These are phyloP conservation scores for Chloromyia formosa DNA, from an alignment of 2,888 invertebrate species.

Conservation along the genomic window DNA sequence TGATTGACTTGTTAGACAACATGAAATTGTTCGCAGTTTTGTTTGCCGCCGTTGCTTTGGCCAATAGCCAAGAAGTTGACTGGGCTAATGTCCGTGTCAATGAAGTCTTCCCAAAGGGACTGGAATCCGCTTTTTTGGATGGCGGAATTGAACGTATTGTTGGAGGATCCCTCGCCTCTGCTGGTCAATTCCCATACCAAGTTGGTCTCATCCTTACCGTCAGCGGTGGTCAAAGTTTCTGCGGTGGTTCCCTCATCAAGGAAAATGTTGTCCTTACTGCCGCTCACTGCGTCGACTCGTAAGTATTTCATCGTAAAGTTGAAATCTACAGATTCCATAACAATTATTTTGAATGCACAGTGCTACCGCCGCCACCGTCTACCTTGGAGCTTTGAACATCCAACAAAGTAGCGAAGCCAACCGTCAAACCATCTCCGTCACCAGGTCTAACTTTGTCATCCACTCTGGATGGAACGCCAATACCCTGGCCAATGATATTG, in stretches of 20 bases:
- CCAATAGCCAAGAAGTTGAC: background rate
- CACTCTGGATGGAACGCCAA: constrained; percentile 22
- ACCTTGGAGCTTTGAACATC: constrained; percentile 27
- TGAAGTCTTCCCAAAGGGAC: constrained; percentile 17
- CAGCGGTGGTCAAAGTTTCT: background rate
- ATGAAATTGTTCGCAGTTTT: constrained; percentile 35
- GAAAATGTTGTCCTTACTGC: constrained; percentile 28
- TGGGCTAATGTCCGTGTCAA: constrained; percentile 5
- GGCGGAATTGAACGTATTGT: constrained; percentile 15
- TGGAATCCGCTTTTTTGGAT: background rate
- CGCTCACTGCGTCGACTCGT: constrained; percentile 40
- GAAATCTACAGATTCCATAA: too few species aligned
- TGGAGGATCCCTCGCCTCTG: constrained; percentile 21
- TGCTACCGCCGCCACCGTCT: background rate
- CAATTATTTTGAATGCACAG: background rate
- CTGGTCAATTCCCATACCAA: constrained; percentile 38
- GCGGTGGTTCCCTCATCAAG: constrained; percentile 37
- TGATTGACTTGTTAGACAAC: background rate
- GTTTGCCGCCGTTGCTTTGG: constrained; percentile 5
- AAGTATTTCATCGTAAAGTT: too few species aligned
- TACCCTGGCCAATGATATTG: constrained; percentile 22
- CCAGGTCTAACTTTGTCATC: background rate
- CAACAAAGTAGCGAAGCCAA: constrained; percentile 12
- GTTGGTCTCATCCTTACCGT: constrained; percentile 17
- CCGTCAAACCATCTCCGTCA: constrained; percentile 13